Base-by-base conservation (phyloP, 2,888 invertebrate species). In the Cheilosia impressa region DNA sequence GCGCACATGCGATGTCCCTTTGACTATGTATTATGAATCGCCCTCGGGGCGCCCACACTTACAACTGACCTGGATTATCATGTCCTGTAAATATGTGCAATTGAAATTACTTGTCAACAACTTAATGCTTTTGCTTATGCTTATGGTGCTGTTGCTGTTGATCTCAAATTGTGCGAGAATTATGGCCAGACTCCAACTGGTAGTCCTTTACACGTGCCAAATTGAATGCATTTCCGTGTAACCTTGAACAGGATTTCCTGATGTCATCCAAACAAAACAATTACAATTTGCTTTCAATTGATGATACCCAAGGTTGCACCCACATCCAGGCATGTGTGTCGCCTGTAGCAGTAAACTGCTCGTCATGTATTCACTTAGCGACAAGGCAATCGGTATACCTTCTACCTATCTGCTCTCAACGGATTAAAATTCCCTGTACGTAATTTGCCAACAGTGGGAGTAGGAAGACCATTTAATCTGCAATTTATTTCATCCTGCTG, bases 251-350 rank as follows among this genome's bases (percentile, higher is more conserved):
- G 19, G 47, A 47, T 19, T 17, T 9, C 7, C 9, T 47, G 47
- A n/a, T 17, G 17, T 31, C 31, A 47, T 19, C 15, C 17, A 45
- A 45, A 47, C 47, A 47, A 19, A 47, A 17, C 41, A 66, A 66
- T 55, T 68, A 55, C 55, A 68, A 55, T 55, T 19, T 68, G 55
- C 55, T 55, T 68, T 9, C 43, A 1, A 55, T 55, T 68, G 55
- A 55, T 55, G 27, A 7, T n/a, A 4, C 3, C 43, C 55, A 68
- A 45, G 55, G 68, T 68, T 55, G 45, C 68, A 45, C 22, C 53
- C 24, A 19, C 19, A 9, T 19, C 19, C 17, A 47, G 9, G 17
- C 19, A 17, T 45, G 2, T 5, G 15, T n/a, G n/a, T 45, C 45
- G 17, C 19, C 9, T 17, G 9, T 13, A 4, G 13, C 13, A 38